Conservation (phyloP, 1,140 invertebrate species). For the Pseudomyrmex cubaensis region DNA sequence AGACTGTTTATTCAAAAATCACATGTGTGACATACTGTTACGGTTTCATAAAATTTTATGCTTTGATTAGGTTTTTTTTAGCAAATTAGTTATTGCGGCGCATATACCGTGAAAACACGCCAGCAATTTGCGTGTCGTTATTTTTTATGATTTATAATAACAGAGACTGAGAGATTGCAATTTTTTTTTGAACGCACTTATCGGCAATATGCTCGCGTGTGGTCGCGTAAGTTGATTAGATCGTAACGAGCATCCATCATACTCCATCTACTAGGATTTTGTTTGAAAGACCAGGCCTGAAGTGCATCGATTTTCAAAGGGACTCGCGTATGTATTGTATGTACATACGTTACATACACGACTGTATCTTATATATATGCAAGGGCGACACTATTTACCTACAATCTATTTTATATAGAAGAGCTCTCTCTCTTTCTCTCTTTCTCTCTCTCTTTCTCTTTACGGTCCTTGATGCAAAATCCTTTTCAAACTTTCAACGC, state of each 20-base stretch:
- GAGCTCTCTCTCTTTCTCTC: constrained; percentile 22
- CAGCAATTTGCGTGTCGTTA: constrained; percentile 2
- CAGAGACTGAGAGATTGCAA: too few relatives aligned
- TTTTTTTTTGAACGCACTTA: neutral
- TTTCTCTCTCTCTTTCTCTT: too few relatives aligned
- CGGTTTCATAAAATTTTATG: too few relatives aligned
- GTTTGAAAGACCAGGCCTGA: constrained; percentile 1
- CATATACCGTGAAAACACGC: neutral
- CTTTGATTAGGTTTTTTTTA: too few relatives aligned
- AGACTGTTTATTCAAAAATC: too few relatives aligned
- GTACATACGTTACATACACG: constrained; percentile 61
- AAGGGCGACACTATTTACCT: constrained; percentile 59
- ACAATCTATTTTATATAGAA: constrained; percentile 64
- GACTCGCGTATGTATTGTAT: constrained; percentile 6
- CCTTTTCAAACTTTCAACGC: constrained; percentile 62
- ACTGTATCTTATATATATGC: constrained; percentile 50
- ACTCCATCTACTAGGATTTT: constrained; percentile 28
- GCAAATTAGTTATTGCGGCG: too few relatives aligned
- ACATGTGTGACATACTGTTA: too few relatives aligned
- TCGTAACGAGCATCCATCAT: constrained; percentile 16
- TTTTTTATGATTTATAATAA: neutral
- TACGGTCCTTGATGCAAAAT: constrained; percentile 51
- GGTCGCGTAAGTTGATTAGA: constrained; percentile 29
- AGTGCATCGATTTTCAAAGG: constrained; percentile 70
- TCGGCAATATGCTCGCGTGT: constrained; percentile 1